Evolutionary conservation across 1,140 invertebrate species (phyloP), one percentile per base, ranked within the genome.

Genomic region (Contarinia nasturtii): DNA sequence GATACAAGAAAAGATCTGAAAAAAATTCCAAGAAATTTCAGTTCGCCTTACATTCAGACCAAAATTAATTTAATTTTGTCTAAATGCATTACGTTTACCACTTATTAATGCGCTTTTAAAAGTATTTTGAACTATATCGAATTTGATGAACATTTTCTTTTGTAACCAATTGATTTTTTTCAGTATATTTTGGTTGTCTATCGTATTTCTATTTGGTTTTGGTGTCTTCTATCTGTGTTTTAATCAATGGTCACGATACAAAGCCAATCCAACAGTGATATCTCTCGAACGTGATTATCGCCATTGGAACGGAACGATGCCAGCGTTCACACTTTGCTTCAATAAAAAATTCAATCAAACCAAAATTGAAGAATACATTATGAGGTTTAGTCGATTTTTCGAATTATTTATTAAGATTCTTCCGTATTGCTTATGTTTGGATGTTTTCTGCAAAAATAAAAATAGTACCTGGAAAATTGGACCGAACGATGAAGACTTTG

Each of bases 281-380:
- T 78, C 75, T 1, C 70, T 79, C 50, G 77, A 79, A 54, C 66
- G 74, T 40, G 72, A 80, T 50, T 73, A 76, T 51, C 73, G 75
- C 20, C 69, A 72, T 15, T 80, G 77, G 77, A 75, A 76, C 49
- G 72, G 76, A 15, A 70, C 73, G 0, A 68, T 76, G 55, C 76
- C 76, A 5, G 67, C 75, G 0, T 65, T 74, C 7, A 75, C 76
- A 0, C 48, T 73, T 7, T 73, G 70, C 50, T 70, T 70, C 27
- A 55, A 65, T 11, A 59, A 66, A 33, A 68, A 68, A 56, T 58
- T 65, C 2, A 60, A 71, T 50, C 53, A 61, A 14, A 52, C 53
- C 14, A 56, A 56, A 48, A 58, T 59, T 22, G 58, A 61, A 19
- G 55, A 60, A 38, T 54, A 55, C 7, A 63, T 63, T 22, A 54